phyloP scores from a whole-genome alignment of 2,888 invertebrate species.

The Drosophila testacea region DNA sequence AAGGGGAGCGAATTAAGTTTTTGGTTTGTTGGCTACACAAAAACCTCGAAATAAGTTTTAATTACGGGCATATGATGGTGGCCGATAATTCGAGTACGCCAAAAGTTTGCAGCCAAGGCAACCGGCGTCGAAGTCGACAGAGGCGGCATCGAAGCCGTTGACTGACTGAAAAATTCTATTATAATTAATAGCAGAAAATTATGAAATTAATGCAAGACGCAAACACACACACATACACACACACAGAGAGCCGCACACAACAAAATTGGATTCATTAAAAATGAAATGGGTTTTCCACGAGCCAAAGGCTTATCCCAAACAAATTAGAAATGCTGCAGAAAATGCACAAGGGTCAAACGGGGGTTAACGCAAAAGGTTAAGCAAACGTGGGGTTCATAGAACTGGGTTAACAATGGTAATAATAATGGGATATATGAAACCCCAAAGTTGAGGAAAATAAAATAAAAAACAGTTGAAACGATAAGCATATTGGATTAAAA shows the following conservation, averaged over 20 bases:
- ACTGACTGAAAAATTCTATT: constrained; percentile 80
- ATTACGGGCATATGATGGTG: constrained; percentile 81
- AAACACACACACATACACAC: constrained; percentile 32
- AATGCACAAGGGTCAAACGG: constrained; percentile 24
- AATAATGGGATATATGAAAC: constrained; percentile 38
- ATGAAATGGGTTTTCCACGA: constrained; percentile 69
- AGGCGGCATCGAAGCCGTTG: constrained; percentile 57
- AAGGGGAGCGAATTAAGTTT: constrained; percentile 69
- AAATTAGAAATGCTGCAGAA: constrained; percentile 56
- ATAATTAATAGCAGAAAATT: constrained; percentile 79
- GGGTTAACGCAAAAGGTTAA: constrained; percentile 18
- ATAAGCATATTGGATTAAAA: constrained; percentile 44
- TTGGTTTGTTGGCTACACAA: constrained; percentile 77
- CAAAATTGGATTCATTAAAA: constrained; percentile 79
- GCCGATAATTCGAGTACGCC: constrained; percentile 67
- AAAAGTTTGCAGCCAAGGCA: constrained; percentile 67
- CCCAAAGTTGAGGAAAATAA: constrained; percentile 1
- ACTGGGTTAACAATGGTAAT: constrained; percentile 40
- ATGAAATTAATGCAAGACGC: constrained; percentile 78
- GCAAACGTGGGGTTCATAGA: not conserved
- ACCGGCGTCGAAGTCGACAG: constrained; percentile 28
- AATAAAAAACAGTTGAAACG: constrained; percentile 12
- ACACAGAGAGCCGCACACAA: constrained; percentile 15
- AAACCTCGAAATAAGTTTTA: constrained; percentile 79
- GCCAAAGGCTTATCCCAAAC: constrained; percentile 66